Conservation (phyloP, 2,888 invertebrate species). For the Temnothorax rugatulus region DNA sequence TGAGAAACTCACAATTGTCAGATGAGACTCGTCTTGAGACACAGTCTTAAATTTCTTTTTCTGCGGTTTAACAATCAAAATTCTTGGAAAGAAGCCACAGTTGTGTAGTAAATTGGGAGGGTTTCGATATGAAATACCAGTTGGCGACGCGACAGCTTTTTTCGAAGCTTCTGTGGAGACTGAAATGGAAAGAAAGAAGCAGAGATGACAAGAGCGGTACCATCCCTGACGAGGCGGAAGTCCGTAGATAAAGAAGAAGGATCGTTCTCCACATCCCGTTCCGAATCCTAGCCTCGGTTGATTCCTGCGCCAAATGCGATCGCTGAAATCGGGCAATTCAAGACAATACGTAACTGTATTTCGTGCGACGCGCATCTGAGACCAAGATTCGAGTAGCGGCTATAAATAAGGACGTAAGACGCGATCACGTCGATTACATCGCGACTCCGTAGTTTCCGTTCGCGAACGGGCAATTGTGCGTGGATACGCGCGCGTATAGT, state of each 20-base stretch:
- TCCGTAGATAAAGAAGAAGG: constrained; percentile 17
- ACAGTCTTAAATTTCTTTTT: not conserved
- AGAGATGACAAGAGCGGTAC: not conserved
- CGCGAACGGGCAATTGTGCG: constrained; percentile 55
- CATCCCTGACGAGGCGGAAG: not conserved
- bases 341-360: constrained; percentile 1
- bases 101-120: not conserved
- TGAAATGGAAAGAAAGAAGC: not conserved
- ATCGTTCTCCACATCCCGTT: not conserved
- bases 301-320: not conserved
- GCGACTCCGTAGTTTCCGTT: constrained; percentile 9
- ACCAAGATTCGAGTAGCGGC: not conserved
- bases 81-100: not conserved
- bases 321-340: not conserved
- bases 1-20: not conserved
- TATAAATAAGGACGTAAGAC: not conserved
- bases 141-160: not conserved
- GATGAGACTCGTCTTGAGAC: not conserved
- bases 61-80: not conserved
- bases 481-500: constrained; percentile 47
- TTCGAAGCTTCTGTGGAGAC: not conserved
- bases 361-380: not conserved
- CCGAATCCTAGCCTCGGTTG: not conserved
- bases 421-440: constrained; percentile 1
- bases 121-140: not conserved